phyloP scores from a whole-genome alignment of 1,140 invertebrate genomes.

The Bicyclus anynana region DNA sequence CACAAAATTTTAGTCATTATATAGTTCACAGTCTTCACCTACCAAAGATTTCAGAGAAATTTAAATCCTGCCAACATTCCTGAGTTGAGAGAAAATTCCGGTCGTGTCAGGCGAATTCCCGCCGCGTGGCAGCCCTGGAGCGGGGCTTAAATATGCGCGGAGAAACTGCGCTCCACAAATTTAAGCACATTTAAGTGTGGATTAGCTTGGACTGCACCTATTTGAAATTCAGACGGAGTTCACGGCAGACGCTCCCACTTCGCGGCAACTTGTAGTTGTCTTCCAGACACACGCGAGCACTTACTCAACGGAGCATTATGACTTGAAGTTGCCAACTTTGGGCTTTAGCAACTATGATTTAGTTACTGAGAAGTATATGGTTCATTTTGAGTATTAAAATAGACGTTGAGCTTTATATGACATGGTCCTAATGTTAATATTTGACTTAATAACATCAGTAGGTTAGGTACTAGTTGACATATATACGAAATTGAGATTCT shows the following conservation, averaged over 20 bases:
- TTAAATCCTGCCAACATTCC: too few relatives aligned
- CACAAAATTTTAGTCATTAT: too few relatives aligned
- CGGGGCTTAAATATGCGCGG: constrained; percentile 16
- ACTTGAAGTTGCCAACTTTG: background rate
- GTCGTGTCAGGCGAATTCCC: too few relatives aligned
- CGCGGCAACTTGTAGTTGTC: constrained; percentile 31
- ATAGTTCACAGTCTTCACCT: too few relatives aligned
- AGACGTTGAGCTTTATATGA: too few relatives aligned
- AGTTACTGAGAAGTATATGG: background rate
- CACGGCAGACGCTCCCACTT: constrained; percentile 18
- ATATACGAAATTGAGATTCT: too few relatives aligned
- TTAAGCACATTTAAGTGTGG: constrained; percentile 17
- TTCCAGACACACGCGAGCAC: constrained; percentile 26
- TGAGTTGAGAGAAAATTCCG: too few relatives aligned
- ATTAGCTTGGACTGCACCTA: constrained; percentile 32
- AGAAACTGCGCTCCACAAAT: constrained; percentile 17
- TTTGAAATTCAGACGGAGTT: constrained; percentile 37
- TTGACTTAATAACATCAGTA: too few relatives aligned
- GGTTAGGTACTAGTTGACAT: too few relatives aligned
- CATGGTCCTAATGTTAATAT: too few relatives aligned
- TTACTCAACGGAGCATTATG: constrained; percentile 29
- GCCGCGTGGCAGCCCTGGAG: background rate
- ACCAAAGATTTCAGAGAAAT: too few relatives aligned
- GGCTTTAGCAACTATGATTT: background rate
- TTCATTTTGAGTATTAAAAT: too few relatives aligned